A percentile compares a stretch with the other conserved stretches of the same genome.
phyloP scores from a whole-genome alignment of 2,888 invertebrate genomes.

The Archips xylosteana region DNA sequence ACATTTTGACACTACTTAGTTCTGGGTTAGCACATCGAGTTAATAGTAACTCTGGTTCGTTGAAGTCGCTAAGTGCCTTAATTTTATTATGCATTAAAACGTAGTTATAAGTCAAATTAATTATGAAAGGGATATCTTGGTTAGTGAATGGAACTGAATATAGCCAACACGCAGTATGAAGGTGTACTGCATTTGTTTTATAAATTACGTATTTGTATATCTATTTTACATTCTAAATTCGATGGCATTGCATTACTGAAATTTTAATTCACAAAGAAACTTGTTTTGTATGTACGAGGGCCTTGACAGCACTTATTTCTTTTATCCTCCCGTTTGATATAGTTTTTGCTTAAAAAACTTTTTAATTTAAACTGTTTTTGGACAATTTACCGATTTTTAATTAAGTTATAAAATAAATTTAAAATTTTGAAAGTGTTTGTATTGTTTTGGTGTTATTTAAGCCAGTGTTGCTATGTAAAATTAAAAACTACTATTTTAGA shows the following conservation, averaged over 20 bases:
- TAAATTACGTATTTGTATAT: neutral
- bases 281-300: neutral
- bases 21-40: too few species aligned
- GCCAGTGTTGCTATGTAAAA: constrained; percentile 3
- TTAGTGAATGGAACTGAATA: neutral
- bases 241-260: neutral
- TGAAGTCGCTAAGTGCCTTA: too few species aligned
- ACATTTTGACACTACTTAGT: too few species aligned
- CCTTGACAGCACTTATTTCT: neutral
- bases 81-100: neutral
- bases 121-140: neutral
- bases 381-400: neutral
- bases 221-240: neutral
- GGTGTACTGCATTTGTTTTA: neutral
- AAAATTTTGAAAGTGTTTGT: neutral
- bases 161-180: neutral
- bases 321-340: neutral
- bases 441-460: constrained; percentile 3
- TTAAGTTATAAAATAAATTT: neutral
- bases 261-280: neutral
- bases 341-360: neutral
- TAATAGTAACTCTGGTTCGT: too few species aligned
- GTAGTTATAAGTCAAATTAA: neutral
- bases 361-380: neutral
- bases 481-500: constrained; percentile 29